Evolutionary conservation across 2,888 invertebrate genomes (phyloP), one percentile per base, ranked within the genome.

Genomic region (Petrolisthes cinctipes): DNA sequence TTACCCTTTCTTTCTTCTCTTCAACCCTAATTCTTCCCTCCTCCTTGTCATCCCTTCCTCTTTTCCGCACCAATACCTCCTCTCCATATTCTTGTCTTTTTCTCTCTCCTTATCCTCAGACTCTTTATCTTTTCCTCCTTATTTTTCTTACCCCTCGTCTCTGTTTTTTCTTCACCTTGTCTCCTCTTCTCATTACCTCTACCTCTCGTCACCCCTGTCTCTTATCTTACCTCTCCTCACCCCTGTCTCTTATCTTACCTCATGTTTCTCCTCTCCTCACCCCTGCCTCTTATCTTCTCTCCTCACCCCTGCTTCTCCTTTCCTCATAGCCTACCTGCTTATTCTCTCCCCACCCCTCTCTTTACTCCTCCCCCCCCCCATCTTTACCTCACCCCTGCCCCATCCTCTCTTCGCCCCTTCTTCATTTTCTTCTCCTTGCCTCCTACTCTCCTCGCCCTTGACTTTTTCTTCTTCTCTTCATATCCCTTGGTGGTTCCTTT

Each of bases 251-350:
- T 17, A 71, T 17, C 71, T n/a, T 17, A 11, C 71, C 7, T 11
- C 71, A 5, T n/a, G n/a, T n/a, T 71, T 71, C 71, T 17, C n/a
- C n/a, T 71, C n/a, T 71, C 71, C 71, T 71, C 71, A 17, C 71
- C 71, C n/a, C n/a, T n/a, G 7, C 71, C 9, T 71, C n/a, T n/a
- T 17, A 11, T n/a, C 5, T 71, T n/a, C n/a, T n/a, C n/a, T n/a
- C 71, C n/a, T 17, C 7, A 11, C 71, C n/a, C 7, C 71, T 11
- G 5, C n/a, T 71, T n/a, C n/a, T 71, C 7, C n/a, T n/a, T n/a
- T 71, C 71, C 7, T 5, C 71, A 11, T 71, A 11, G 17, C 7
- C n/a, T n/a, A n/a, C n/a, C n/a, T 11, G 5, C 71, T 71, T 71
- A 5, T 71, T n/a, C 71, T 17, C 71, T 61, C 14, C 14, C 14